phyloP scores from a whole-genome alignment of 2,797 vertebrate genomes.

The Sebastes matsubarae region DNA sequence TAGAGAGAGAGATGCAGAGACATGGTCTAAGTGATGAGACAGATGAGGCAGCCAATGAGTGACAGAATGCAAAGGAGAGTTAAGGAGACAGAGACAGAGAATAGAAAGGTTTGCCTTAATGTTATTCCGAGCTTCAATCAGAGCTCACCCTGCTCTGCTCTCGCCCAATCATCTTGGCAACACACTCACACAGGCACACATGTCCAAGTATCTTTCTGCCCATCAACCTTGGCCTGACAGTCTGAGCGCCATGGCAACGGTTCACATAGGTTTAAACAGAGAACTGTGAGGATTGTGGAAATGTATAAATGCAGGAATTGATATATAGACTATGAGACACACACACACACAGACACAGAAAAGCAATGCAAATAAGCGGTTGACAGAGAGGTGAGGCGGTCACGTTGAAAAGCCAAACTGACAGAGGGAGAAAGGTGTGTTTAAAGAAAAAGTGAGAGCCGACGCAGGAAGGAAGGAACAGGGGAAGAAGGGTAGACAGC shows the following conservation, averaged over 20 bases:
- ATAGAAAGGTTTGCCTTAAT: slow-evolving; percentile 62
- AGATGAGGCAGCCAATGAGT: slow-evolving; percentile 53
- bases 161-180: slow-evolving; percentile 50
- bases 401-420: slow-evolving; percentile 27
- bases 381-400: slow-evolving; percentile 15
- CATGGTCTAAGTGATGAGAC: slow-evolving; percentile 52
- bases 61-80: slow-evolving; percentile 51
- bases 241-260: slow-evolving; percentile 55
- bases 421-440: slow-evolving; percentile 4
- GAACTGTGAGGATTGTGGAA: slow-evolving; percentile 3
- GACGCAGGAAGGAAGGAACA: slow-evolving; percentile 10
- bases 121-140: slow-evolving; percentile 69
- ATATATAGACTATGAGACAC: background rate
- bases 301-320: background rate
- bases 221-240: slow-evolving; percentile 64
- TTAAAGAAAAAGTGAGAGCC: slow-evolving; percentile 17
- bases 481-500: slow-evolving; percentile 32
- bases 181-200: slow-evolving; percentile 21
- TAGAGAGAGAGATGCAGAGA: slow-evolving; percentile 12
- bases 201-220: slow-evolving; percentile 42
- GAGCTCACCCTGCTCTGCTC: slow-evolving; percentile 42
- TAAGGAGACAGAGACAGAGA: slow-evolving; percentile 42
- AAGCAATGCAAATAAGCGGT: background rate
- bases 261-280: slow-evolving; percentile 46
- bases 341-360: background rate